phyloP scores from a whole-genome alignment of 2,113 vertebrate species.

The Pristiophorus japonicus region DNA sequence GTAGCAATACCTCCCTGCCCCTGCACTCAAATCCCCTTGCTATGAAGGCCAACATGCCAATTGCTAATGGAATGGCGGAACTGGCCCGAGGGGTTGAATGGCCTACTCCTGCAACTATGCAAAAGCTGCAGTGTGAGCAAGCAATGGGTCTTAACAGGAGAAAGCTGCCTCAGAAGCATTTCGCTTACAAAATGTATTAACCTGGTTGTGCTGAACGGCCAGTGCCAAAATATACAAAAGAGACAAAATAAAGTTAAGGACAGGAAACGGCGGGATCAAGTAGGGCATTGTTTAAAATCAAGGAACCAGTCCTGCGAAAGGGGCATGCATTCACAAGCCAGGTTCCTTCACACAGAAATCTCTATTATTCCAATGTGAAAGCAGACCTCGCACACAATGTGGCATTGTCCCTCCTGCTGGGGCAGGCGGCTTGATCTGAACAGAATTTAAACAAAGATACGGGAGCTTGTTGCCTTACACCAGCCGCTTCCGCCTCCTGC shows the following conservation, averaged over 20 bases:
- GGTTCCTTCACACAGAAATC: not conserved
- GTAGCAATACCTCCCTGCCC: too few relatives aligned
- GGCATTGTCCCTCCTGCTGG: not conserved
- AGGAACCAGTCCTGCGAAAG: not conserved
- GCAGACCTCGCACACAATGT: not conserved
- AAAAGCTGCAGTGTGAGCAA: not conserved
- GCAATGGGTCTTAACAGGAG: not conserved
- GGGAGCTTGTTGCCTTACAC: not conserved
- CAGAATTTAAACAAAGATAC: conserved; percentile 15
- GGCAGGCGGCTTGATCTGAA: not conserved
- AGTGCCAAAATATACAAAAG: not conserved
- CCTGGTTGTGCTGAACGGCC: not conserved
- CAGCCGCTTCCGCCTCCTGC: not conserved
- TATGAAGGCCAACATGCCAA: too few relatives aligned
- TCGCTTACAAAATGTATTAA: not conserved
- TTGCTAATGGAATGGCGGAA: too few relatives aligned
- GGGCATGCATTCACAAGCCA: not conserved
- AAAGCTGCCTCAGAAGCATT: not conserved
- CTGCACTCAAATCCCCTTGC: too few relatives aligned
- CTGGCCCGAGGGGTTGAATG: not conserved
- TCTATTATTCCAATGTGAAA: conserved; percentile 8
- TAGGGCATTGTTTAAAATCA: not conserved
- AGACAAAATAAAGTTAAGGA: not conserved
- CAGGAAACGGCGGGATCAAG: not conserved
- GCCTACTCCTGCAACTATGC: not conserved